Evolutionary conservation across 2,888 invertebrate genomes (phyloP).

Genomic region (Melanchra persicariae): DNA sequence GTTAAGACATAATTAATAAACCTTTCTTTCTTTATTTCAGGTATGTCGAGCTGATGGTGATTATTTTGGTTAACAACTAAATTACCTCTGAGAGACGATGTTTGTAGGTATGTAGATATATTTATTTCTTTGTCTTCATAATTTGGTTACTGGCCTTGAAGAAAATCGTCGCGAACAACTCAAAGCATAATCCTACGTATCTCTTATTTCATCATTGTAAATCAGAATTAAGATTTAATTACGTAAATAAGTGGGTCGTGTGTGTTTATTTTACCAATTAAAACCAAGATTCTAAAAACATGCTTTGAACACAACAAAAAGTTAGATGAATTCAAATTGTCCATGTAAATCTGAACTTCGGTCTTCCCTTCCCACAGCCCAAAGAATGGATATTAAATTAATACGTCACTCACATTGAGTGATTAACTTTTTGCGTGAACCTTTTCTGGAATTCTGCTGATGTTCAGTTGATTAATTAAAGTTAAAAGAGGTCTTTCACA

Average conservation of each 20-base stretch:
- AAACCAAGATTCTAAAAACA: not conserved
- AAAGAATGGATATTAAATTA: not conserved
- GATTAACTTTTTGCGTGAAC: constrained; percentile 12
- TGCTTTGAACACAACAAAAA: constrained; percentile 4
- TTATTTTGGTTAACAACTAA: not conserved
- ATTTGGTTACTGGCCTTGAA: not conserved
- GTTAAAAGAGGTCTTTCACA: not conserved
- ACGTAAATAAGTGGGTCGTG: not conserved
- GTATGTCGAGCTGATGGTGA: constrained; percentile 29
- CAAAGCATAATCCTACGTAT: not conserved
- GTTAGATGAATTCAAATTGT: constrained; percentile 5
- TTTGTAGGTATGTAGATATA: not conserved
- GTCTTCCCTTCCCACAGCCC: constrained; percentile 15
- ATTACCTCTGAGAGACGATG: not conserved
- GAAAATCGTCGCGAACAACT: not conserved
- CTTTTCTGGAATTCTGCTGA: not conserved
- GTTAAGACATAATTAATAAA: not conserved
- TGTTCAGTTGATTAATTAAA: not conserved
- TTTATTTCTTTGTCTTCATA: not conserved
- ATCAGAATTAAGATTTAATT: not conserved
- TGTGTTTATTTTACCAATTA: not conserved
- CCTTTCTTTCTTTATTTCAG: constrained; percentile 45
- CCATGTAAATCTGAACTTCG: not conserved
- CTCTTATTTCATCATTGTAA: not conserved
- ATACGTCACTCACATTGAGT: constrained; percentile 7